Evolutionary conservation across 2,888 invertebrate genomes (phyloP), one percentile per base, ranked within the genome.

Genomic region (Kryphioiulus occultus): DNA sequence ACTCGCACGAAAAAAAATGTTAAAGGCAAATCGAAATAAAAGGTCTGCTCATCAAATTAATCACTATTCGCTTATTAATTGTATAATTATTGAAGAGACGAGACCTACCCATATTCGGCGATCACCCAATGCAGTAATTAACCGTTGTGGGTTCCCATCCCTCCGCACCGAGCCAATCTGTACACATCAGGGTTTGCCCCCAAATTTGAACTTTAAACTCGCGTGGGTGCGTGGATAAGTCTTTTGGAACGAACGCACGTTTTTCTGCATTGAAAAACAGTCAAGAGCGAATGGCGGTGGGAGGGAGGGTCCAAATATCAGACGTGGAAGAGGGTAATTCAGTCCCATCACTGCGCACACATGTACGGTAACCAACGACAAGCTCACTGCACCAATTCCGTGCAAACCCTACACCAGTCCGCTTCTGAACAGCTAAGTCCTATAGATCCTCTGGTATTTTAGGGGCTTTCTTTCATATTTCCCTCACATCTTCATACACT

Each of bases 341-440:
- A 26, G 68, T 68, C 68, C 68, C 68, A 68, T 68, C 68, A 26
- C 68, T 68, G 7, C 26, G 68, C 68, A n/a, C 68, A n/a, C 26
- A 59, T 59, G 68, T 26, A 26, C 26, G 68, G 22, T 68, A 68
- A 68, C 68, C n/a, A n/a, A 68, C 15, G 68, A 68, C 68, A 68
- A 68, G 26, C 68, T 68, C 68, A 26, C 68, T 68, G 68, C 68
- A 68, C 68, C 26, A 68, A 68, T 68, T n/a, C 68, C 68, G 68
- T 68, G 68, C 68, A 68, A 68, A 68, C 68, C 68, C 68, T 68
- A 68, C 26, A 68, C 15, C 68, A 68, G 68, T 68, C 68, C 26
- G 68, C 68, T 68, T 26, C 68, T 68, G 68, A 68, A 68, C 68
- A 68, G 68, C 68, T 68, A 68, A 68, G 68, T 68, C 68, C 68